Base-by-base conservation (phyloP, 2,888 invertebrate genomes). In the Dicycla oo region DNA sequence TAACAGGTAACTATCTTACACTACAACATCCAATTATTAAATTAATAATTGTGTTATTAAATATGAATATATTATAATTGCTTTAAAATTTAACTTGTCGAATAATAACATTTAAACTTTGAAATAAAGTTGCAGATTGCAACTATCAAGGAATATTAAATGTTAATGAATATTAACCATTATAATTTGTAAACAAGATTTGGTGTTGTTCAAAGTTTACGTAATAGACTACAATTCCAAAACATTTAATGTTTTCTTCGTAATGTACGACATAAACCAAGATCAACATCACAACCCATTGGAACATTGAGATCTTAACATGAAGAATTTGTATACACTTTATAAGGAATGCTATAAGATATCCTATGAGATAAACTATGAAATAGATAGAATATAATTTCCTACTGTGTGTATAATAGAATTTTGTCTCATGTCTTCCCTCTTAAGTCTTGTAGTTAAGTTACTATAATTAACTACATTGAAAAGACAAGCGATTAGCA, bases 401-500 rank as follows among this genome's bases (percentile, higher is more conserved):
- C 34, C 76, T 83, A 83, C 78, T 78, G 76, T 75, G 78, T 86
- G 79, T 86, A 84, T 85, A 84, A 80, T 86, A 84, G 80, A 81
- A 81, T 83, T 83, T 81, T 78, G 80, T 83, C 83, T 85, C 78
- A 80, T 79, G 80, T 78, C 80, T 80, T 86, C 75, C 83, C 78
- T 83, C 76, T 75, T 84, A 78, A 82, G 86, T 85, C 85, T 86
- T 80, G 85, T 85, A 80, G 75, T 85, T 73, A 82, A 86, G 70
- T 82, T 70, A 76, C 64, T 78, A 82, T 81, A 75, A 78, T 76
- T 81, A 81, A 85, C 83, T 85, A 85, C 80, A 76, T 75, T 82
- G 80, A 82, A 80, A 78, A 82, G 75, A 84, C 77, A 86, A 83
- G 84, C 85, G 76, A 85, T 86, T 84, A 86, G 85, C 81, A 85